Evolutionary conservation across 2,113 vertebrate genomes (phyloP).

Genomic region (Phylloscopus trochilus): DNA sequence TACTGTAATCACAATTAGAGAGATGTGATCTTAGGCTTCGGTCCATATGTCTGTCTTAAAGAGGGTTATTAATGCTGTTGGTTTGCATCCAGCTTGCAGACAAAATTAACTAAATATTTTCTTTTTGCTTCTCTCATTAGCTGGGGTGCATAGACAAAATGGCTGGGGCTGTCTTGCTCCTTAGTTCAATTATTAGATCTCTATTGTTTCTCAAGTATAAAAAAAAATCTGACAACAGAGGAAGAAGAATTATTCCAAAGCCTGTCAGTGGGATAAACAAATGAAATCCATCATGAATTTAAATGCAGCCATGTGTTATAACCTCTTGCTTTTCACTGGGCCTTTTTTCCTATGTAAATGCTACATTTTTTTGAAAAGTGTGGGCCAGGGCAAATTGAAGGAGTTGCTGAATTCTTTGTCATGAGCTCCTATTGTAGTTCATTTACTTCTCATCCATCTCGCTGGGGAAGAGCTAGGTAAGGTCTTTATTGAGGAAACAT

Average conservation of each 20-base stretch:
- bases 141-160: background rate
- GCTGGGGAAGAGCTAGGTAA: background rate
- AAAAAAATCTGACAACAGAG: constrained; percentile 22
- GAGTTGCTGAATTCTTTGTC: background rate
- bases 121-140: constrained; percentile 1
- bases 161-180: constrained; percentile 37
- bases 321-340: background rate
- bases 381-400: background rate
- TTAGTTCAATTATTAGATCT: constrained; percentile 58
- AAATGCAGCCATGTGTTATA: constrained; percentile 4
- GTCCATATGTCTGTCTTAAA: constrained; percentile 29
- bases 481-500: background rate
- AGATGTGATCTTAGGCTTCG: constrained; percentile 13
- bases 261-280: background rate
- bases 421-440: background rate
- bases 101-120: constrained; percentile 42
- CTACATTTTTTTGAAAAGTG: background rate
- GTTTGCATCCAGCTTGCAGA: constrained; percentile 40
- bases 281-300: constrained; percentile 28
- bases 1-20: constrained; percentile 18
- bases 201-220: constrained; percentile 34
- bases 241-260: constrained; percentile 26
- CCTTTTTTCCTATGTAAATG: background rate
- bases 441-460: background rate
- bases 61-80: constrained; percentile 26